Evolutionary conservation across 2,113 vertebrate genomes (phyloP).

Genomic region (Proteles cristata): DNA sequence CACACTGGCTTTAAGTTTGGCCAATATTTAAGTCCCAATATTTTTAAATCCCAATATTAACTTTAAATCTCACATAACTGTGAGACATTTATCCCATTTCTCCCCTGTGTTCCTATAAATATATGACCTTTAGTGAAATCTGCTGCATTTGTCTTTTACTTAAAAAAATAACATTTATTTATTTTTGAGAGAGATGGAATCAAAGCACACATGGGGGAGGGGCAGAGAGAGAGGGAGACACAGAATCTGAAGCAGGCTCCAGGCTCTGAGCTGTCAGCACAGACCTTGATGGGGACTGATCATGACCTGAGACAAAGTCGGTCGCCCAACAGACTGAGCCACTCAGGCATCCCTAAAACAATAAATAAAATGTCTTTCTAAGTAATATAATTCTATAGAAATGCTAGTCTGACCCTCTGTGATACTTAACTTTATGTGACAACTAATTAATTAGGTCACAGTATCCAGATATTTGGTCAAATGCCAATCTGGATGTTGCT

Average conservation of each 20-base stretch:
- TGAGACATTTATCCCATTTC: neutral
- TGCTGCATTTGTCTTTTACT: neutral
- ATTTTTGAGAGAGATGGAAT: too few species aligned
- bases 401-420: neutral
- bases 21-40: neutral
- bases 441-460: neutral
- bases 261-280: too few species aligned
- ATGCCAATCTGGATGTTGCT: neutral
- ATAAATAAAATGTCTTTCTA: conserved; percentile 35
- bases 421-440: neutral
- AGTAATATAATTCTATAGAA: neutral
- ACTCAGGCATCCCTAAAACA: neutral
- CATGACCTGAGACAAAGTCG: too few species aligned
- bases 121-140: neutral
- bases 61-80: neutral
- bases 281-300: too few species aligned
- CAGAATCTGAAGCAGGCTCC: too few species aligned
- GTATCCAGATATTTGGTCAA: neutral
- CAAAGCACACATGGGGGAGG: too few species aligned
- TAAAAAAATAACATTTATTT: neutral
- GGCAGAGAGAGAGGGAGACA: too few species aligned
- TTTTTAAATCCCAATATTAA: neutral
- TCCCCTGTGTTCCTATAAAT: neutral
- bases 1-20: neutral
- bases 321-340: too few species aligned